These are phyloP conservation scores for Chlorodrepanis virens DNA, from an alignment of 2,113 vertebrate species.

Conservation along the genomic window DNA sequence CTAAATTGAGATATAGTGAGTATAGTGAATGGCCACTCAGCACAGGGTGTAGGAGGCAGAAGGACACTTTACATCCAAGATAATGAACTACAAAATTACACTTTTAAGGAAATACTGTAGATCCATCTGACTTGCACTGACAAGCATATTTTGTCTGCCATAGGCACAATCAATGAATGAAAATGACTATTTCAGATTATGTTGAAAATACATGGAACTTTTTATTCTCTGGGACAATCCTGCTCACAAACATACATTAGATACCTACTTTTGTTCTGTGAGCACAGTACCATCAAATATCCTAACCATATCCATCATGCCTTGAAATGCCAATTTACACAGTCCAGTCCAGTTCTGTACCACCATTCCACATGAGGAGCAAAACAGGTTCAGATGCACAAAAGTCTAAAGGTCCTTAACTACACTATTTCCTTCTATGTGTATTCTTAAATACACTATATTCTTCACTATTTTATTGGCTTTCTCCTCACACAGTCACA, in stretches of 20 bases:
- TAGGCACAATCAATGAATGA: background rate
- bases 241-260: background rate
- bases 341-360: background rate
- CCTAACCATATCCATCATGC: background rate
- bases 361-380: background rate
- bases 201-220: background rate
- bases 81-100: background rate
- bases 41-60: background rate
- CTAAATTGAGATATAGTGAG: background rate
- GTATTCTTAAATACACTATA: background rate
- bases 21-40: background rate
- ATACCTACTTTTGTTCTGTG: background rate
- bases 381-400: background rate
- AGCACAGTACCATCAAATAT: background rate
- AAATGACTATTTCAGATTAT: background rate
- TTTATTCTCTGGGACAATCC: background rate
- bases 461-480: background rate
- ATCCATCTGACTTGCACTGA: background rate
- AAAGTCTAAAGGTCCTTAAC: background rate
- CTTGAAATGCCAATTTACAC: background rate
- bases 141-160: background rate
- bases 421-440: background rate
- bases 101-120: background rate
- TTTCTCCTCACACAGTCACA: background rate
- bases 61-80: background rate